These are phyloP conservation scores for Caerostris darwini DNA, from an alignment of 1,140 invertebrate genomes.

Conservation along the genomic window DNA sequence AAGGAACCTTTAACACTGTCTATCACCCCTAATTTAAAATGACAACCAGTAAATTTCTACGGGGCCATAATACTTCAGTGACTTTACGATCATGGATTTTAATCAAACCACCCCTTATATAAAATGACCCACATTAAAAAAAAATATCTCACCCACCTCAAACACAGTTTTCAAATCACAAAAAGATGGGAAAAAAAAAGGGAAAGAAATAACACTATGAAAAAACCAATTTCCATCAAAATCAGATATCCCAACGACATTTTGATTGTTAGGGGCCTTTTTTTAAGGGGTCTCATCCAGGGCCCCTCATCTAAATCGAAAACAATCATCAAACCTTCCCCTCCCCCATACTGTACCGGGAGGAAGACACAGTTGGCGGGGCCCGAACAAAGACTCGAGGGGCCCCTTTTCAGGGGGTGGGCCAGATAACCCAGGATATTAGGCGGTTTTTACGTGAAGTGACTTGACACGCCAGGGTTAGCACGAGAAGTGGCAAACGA, in stretches of 20 bases:
- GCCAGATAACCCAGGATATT: constrained; percentile 70
- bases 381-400: constrained; percentile 37
- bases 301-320: constrained; percentile 1
- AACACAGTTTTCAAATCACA: no score
- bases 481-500: constrained; percentile 43
- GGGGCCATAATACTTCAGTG: no score
- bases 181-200: no score
- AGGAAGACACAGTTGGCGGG: constrained; percentile 37
- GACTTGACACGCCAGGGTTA: constrained; percentile 59
- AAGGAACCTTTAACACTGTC: no score
- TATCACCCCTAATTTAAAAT: no score
- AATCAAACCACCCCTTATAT: no score
- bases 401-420: constrained; percentile 18
- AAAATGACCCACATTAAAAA: no score
- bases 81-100: no score
- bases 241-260: background rate
- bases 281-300: background rate
- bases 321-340: background rate
- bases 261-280: background rate
- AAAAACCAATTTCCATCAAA: background rate
- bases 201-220: background rate
- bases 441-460: constrained; percentile 68
- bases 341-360: background rate
- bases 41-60: no score
- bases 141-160: no score